A percentile compares a stretch with the other conserved stretches of the same genome.
phyloP scores from a whole-genome alignment of 1,140 invertebrate genomes.

The Gryllus bimaculatus region DNA sequence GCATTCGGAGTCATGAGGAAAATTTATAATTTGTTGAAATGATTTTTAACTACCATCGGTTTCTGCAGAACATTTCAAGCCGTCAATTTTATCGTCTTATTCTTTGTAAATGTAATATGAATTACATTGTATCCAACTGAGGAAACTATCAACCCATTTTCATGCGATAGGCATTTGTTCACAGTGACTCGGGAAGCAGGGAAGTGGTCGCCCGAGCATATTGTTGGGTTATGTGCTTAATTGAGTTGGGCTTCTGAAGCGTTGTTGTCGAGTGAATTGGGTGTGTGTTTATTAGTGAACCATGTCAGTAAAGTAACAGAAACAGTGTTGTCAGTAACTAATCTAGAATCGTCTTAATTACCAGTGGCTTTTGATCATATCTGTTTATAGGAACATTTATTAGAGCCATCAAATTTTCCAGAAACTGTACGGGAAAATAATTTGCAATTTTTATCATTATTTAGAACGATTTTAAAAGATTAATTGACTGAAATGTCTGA shows the following conservation, averaged over 20 bases:
- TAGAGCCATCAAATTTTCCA: neutral
- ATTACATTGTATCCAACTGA: too few species aligned
- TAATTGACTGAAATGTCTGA: neutral
- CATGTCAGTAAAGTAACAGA: too few species aligned
- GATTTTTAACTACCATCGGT: too few species aligned
- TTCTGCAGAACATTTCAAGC: too few species aligned
- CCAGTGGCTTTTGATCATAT: too few species aligned
- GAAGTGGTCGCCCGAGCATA: neutral
- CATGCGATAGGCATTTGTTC: neutral
- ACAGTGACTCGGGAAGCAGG: neutral
- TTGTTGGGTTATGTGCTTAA: constrained; percentile 1
- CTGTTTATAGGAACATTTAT: neutral
- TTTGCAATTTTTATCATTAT: neutral
- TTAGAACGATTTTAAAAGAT: constrained; percentile 1
- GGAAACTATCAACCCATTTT: neutral
- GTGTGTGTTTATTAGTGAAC: neutral
- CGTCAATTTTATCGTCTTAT: too few species aligned
- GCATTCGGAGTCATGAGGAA: too few species aligned
- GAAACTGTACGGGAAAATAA: neutral
- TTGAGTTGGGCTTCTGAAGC: neutral
- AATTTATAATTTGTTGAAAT: too few species aligned
- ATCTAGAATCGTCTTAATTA: too few species aligned
- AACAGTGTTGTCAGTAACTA: too few species aligned
- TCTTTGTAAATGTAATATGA: too few species aligned
- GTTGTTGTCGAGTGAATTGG: neutral